These are phyloP conservation scores for Cyclina sinensis DNA, from an alignment of 1,140 invertebrate species.

Conservation along the genomic window DNA sequence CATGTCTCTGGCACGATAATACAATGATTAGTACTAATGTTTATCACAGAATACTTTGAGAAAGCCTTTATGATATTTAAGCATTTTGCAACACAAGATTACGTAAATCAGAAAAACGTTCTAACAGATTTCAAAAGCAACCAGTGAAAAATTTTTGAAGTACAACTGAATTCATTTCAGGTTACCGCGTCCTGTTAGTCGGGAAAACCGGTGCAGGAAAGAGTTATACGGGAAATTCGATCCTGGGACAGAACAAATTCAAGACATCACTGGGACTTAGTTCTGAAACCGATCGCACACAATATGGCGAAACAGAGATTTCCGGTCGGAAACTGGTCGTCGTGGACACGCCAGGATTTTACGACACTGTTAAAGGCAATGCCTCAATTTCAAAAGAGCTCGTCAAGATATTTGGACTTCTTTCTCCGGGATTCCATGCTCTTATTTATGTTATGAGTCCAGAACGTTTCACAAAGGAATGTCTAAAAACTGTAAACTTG, in stretches of 20 bases:
- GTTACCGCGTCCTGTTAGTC: conserved; percentile 62
- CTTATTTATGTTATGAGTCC: conserved; percentile 55
- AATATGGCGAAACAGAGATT: conserved; percentile 26
- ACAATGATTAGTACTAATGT: too few species aligned
- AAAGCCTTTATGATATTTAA: too few species aligned
- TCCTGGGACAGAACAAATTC: conserved; percentile 55
- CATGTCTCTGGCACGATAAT: too few species aligned
- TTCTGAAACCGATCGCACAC: conserved; percentile 4
- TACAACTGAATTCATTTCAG: too few species aligned
- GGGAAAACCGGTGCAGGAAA: conserved; percentile 70
- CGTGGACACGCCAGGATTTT: conserved; percentile 67
- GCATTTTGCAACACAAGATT: too few species aligned
- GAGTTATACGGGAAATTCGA: conserved; percentile 68
- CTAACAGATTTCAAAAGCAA: too few species aligned
- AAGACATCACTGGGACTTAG: not conserved
- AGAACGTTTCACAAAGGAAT: conserved; percentile 57
- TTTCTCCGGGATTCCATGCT: conserved; percentile 67
- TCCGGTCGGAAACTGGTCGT: conserved; percentile 57
- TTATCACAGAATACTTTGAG: too few species aligned
- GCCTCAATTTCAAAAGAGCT: conserved; percentile 30
- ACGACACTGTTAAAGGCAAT: conserved; percentile 52
- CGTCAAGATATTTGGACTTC: not conserved
- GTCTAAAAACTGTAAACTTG: conserved; percentile 29
- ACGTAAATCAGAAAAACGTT: too few species aligned
- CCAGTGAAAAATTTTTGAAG: too few species aligned